Percentiles rank a stretch among this genome's conserved stretches.
Evolutionary conservation across 2,797 vertebrate species (phyloP).

Genomic region (Liparis tanakae): DNA sequence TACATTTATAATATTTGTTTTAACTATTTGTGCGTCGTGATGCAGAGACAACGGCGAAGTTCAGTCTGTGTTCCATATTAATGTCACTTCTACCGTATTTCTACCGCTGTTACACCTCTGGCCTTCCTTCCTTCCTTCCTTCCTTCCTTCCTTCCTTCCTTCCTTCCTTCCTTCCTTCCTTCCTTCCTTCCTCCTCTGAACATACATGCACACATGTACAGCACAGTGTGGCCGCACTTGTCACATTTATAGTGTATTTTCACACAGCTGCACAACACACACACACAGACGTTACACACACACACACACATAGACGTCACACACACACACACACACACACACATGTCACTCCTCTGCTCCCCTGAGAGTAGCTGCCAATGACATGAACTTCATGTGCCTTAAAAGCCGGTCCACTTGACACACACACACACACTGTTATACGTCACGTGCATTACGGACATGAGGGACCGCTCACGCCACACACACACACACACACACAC

Average conservation of each 20-base stretch:
- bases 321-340: conserved; percentile 3
- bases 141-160: too few relatives aligned
- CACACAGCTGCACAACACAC: conserved; percentile 40
- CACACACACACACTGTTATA: conserved; percentile 25
- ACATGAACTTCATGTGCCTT: conserved; percentile 56
- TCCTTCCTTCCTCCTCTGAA: neutral
- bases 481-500: neutral
- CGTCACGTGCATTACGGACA: conserved; percentile 19
- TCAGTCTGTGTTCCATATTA: too few relatives aligned
- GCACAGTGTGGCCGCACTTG: neutral
- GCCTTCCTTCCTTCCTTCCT: neutral
- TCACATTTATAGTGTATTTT: conserved; percentile 45
- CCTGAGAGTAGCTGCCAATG: conserved; percentile 52
- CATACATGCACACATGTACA: neutral
- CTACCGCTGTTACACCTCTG: neutral
- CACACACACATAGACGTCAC: neutral
- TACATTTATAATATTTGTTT: conserved; percentile 1
- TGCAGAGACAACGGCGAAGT: neutral
- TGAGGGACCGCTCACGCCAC: conserved; percentile 7
- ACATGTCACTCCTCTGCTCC: conserved; percentile 39
- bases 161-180: neutral
- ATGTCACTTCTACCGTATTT: too few relatives aligned
- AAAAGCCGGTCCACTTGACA: conserved; percentile 16
- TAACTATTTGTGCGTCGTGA: neutral
- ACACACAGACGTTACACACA: neutral